phyloP scores from a whole-genome alignment of 2,797 vertebrate genomes.

The Orientallactaga sibirica region DNA sequence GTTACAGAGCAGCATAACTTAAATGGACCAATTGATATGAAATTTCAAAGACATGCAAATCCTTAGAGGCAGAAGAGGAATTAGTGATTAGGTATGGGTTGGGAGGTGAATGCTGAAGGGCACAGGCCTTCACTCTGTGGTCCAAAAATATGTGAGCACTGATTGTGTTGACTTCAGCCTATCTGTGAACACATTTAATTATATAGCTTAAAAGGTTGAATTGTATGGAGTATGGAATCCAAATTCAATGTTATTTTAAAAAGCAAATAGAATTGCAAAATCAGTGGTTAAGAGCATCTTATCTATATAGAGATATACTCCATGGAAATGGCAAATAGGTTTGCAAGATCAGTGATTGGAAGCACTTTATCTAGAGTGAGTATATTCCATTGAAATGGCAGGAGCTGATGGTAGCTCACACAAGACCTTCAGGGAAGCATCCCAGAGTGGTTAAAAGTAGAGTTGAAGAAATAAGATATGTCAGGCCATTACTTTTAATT shows the following conservation, averaged over 20 bases:
- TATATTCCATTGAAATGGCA: background rate
- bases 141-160: slow-evolving; percentile 14
- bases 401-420: background rate
- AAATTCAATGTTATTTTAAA: background rate
- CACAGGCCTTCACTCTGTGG: background rate
- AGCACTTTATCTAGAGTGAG: background rate
- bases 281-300: background rate
- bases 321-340: background rate
- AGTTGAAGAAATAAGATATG: background rate
- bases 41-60: background rate
- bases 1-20: background rate
- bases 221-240: background rate
- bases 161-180: background rate
- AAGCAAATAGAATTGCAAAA: background rate
- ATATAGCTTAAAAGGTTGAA: background rate
- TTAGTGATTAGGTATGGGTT: background rate
- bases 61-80: background rate
- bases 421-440: background rate
- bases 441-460: background rate
- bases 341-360: background rate
- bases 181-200: background rate
- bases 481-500: background rate
- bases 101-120: background rate
- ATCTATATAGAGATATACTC: too few relatives aligned
- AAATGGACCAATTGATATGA: background rate